A percentile compares a stretch with the other conserved stretches of the same genome.
Conservation (phyloP, 2,113 vertebrate genomes). For the Alces alces region DNA sequence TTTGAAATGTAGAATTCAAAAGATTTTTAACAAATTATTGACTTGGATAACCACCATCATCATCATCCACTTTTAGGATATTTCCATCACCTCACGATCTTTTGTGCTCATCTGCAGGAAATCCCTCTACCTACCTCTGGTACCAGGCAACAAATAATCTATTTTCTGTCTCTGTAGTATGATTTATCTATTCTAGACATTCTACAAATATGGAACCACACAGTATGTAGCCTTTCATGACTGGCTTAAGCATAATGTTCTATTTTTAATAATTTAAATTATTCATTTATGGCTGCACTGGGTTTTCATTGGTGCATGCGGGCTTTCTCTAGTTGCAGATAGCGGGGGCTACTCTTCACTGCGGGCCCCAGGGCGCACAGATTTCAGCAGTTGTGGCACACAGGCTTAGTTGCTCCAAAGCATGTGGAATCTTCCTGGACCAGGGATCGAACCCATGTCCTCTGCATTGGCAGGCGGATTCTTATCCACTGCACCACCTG, state of each 20-base stretch:
- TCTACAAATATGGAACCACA: not conserved
- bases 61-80: not conserved
- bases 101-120: not conserved
- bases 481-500: not conserved
- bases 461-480: not conserved
- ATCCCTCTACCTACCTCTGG: not conserved
- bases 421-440: not conserved
- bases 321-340: not conserved
- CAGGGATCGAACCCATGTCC: not conserved
- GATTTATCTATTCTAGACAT: not conserved
- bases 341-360: not conserved
- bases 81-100: not conserved
- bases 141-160: not conserved
- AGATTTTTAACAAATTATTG: not conserved
- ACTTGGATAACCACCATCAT: not conserved
- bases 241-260: not conserved
- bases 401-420: not conserved
- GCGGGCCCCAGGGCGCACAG: fast-evolving
- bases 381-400: not conserved
- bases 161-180: not conserved
- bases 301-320: not conserved
- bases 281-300: not conserved
- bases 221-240: not conserved
- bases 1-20: not conserved
- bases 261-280: not conserved